Percentiles rank a stretch among this genome's conserved stretches.
These are phyloP conservation scores for Bufo bufo DNA, from an alignment of 2,113 vertebrate genomes.

Conservation along the genomic window DNA sequence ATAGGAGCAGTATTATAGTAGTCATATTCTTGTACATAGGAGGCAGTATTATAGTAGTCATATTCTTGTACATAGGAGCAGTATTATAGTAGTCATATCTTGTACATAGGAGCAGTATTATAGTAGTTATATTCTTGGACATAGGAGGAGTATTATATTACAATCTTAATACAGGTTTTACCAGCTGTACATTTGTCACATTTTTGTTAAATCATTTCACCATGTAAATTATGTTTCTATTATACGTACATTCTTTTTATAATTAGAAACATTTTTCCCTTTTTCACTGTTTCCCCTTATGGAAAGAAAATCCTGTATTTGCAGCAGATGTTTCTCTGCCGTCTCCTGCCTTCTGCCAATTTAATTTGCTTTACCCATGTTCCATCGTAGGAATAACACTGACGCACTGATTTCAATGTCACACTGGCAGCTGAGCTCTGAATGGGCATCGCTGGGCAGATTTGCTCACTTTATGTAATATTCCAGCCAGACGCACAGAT, in stretches of 20 bases:
- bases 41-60: too few species aligned
- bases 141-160: neutral
- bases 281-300: slow-evolving; percentile 31
- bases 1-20: too few species aligned
- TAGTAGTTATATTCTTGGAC: neutral
- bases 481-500: neutral
- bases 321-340: slow-evolving; percentile 41
- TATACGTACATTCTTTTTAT: neutral
- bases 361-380: slow-evolving; percentile 45
- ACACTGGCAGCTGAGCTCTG: neutral
- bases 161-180: neutral
- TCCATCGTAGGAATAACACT: slow-evolving; percentile 19
- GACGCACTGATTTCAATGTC: slow-evolving; percentile 17
- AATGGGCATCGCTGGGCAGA: neutral
- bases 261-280: neutral
- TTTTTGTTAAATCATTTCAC: neutral
- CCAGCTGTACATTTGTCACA: neutral
- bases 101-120: neutral
- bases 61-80: too few species aligned
- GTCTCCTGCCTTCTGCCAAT: slow-evolving; percentile 31
- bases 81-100: neutral
- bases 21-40: too few species aligned
- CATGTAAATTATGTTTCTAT: neutral
- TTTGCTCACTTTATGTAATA: neutral
- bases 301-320: slow-evolving; percentile 6